Conservation (phyloP, 30 jellyfish, hydroid and myxozoan species). For the Nemopilema nomurai region DNA sequence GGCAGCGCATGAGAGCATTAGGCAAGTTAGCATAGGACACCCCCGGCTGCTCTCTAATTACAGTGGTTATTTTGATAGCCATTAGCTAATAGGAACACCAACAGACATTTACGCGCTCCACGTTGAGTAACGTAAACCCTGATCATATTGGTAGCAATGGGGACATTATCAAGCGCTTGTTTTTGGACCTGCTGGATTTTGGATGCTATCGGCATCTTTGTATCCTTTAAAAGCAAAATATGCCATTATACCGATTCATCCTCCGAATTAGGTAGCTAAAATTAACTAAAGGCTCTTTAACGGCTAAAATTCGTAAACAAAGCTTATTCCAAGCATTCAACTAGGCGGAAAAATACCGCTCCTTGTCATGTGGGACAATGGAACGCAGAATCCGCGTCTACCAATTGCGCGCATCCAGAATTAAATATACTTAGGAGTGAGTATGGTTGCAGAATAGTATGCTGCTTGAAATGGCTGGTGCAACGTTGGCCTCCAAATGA, state of each 20-base stretch:
- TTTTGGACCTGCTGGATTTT: background rate
- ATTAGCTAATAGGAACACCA: no score
- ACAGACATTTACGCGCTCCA: no score
- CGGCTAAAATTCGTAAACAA: background rate
- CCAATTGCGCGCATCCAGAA: no score
- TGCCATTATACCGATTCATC: background rate
- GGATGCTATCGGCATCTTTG: background rate
- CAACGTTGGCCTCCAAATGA: no score
- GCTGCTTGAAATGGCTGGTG: no score
- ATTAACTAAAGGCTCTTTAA: background rate
- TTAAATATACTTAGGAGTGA: no score
- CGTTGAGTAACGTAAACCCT: background rate
- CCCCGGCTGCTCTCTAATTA: no score
- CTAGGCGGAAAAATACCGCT: background rate
- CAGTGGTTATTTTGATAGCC: no score
- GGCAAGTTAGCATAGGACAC: no score
- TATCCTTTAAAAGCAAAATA: background rate
- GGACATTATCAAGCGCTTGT: background rate
- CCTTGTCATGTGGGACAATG: background rate
- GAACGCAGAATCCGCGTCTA: background rate
- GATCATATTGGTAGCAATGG: background rate
- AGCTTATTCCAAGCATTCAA: background rate
- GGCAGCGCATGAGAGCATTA: background rate
- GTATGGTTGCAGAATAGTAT: no score
- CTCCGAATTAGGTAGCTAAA: background rate